Conservation (phyloP, 1,140 invertebrate genomes). For the Steinernema feltiae region DNA sequence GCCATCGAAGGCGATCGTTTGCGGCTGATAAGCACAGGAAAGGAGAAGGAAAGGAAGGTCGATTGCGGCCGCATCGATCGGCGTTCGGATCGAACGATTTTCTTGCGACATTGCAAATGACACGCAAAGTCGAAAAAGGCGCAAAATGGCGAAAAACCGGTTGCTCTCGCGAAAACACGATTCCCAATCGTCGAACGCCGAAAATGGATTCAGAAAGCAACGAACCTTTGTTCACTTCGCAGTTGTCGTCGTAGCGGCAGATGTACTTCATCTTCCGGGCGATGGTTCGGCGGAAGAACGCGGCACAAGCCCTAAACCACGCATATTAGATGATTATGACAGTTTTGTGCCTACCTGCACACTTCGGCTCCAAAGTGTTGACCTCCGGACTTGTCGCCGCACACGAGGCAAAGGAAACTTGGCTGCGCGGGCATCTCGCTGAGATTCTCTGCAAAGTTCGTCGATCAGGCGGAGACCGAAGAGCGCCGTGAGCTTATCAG, state of each 20-base stretch:
- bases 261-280: conserved; percentile 12
- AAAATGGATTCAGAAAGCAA: no score
- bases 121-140: not conserved
- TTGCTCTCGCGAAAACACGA: no score
- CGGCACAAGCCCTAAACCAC: not conserved
- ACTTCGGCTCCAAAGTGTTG: conserved; percentile 1
- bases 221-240: conserved; percentile 6
- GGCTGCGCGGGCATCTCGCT: not conserved
- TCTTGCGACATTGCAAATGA: not conserved
- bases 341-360: not conserved
- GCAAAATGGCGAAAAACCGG: not conserved
- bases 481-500: no score
- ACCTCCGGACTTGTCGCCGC: not conserved
- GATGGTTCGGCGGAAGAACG: not conserved
- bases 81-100: not conserved
- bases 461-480: not conserved
- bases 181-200: no score
- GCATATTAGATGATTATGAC: no score
- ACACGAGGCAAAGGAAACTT: not conserved
- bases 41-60: not conserved
- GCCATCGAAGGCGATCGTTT: not conserved
- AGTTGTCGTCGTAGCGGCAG: conserved; percentile 14
- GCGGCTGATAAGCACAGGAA: not conserved
- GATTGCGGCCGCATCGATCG: not conserved
- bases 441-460: not conserved